Conservation (phyloP, 2,797 vertebrate genomes). For the Hippopotamyrus pictus region DNA sequence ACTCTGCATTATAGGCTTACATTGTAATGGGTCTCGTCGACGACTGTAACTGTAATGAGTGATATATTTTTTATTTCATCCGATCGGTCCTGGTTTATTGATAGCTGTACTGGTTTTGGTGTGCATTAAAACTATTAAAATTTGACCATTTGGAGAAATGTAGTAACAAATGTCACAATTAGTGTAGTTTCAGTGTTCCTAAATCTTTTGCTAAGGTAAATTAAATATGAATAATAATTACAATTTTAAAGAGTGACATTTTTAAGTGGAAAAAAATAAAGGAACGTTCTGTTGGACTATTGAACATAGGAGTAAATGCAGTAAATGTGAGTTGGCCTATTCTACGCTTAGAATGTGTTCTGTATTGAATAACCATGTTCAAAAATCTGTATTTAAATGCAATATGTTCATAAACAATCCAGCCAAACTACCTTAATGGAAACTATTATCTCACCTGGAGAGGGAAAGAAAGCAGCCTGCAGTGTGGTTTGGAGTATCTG, state of each 20-base stretch:
- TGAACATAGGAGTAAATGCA: not conserved
- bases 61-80: not conserved
- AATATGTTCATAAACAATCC: not conserved
- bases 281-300: not conserved
- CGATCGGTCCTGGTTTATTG: not conserved
- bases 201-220: not conserved
- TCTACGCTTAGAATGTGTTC: not conserved
- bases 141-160: not conserved
- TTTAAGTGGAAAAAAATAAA: not conserved
- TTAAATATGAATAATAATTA: not conserved
- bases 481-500: not conserved
- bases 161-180: not conserved
- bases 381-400: not conserved
- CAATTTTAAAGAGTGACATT: not conserved
- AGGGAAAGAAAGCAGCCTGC: not conserved
- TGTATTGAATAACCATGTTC: not conserved
- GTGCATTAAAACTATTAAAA: not conserved
- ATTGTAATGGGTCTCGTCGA: not conserved
- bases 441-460: not conserved
- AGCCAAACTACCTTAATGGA: not conserved
- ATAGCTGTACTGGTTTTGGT: not conserved
- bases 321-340: not conserved
- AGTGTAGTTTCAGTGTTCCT: not conserved
- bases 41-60: not conserved
- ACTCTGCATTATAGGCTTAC: not conserved